Percentiles rank a stretch among this genome's conserved stretches.
phyloP scores from a whole-genome alignment of 1,140 invertebrate genomes.

The Penaeus chinensis region DNA sequence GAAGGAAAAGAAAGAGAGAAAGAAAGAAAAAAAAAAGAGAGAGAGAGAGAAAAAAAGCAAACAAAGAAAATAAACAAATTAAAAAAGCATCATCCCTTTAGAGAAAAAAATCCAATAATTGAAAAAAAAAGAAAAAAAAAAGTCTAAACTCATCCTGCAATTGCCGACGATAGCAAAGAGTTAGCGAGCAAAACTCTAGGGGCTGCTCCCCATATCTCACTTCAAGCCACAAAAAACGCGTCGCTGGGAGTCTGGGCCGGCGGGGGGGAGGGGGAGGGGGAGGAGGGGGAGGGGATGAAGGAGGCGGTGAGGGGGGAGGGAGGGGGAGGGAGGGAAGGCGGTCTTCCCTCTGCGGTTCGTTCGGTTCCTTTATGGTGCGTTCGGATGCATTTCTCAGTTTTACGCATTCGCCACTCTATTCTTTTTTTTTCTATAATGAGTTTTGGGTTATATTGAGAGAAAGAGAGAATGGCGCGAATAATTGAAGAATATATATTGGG shows the following conservation, averaged over 20 bases:
- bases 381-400: too few relatives aligned
- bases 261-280: background rate
- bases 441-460: too few relatives aligned
- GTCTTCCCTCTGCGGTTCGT: background rate
- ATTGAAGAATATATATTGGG: too few relatives aligned
- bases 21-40: background rate
- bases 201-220: constrained; percentile 45
- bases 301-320: background rate
- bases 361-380: too few relatives aligned
- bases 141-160: constrained; percentile 36
- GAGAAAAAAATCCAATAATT: background rate
- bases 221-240: background rate
- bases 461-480: too few relatives aligned
- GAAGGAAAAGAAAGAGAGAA: background rate
- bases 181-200: constrained; percentile 44
- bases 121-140: constrained; percentile 21
- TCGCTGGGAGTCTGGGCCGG: too few relatives aligned
- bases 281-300: background rate
- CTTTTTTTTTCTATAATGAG: too few relatives aligned
- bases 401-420: too few relatives aligned
- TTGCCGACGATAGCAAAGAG: constrained; percentile 44
- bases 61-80: constrained; percentile 13
- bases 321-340: background rate
- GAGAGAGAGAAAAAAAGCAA: background rate
- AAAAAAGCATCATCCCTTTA: too few relatives aligned